These are phyloP conservation scores for Dioctria linearis DNA, from an alignment of 2,888 invertebrate genomes.

Conservation along the genomic window DNA sequence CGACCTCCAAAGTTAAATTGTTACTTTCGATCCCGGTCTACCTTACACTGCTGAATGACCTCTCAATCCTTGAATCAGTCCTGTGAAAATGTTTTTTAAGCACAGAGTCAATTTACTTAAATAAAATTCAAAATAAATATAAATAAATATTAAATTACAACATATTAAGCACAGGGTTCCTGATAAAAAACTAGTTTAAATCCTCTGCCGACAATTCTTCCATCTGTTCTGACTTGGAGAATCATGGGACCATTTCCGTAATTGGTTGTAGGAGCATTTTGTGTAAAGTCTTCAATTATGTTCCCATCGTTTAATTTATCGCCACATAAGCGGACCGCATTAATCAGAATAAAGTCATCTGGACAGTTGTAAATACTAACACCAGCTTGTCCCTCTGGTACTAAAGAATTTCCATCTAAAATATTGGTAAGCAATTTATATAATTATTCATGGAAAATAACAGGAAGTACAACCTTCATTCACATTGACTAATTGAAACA, in stretches of 20 bases:
- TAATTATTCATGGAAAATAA: background rate
- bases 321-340: constrained; percentile 81
- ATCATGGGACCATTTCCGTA: constrained; percentile 80
- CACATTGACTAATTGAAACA: constrained; percentile 79
- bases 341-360: constrained; percentile 80
- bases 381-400: constrained; percentile 81
- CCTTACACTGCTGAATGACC: background rate
- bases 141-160: constrained; percentile 43
- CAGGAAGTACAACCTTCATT: constrained; percentile 73
- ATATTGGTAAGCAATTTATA: background rate
- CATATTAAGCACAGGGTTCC: constrained; percentile 74
- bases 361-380: constrained; percentile 84
- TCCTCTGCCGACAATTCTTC: constrained; percentile 78
- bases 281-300: constrained; percentile 75
- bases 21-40: no score
- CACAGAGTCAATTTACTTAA: no score
- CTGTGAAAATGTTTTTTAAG: background rate
- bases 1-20: no score
- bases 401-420: constrained; percentile 76
- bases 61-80: background rate
- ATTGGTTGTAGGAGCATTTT: constrained; percentile 81
- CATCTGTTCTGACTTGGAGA: constrained; percentile 79
- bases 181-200: constrained; percentile 81
- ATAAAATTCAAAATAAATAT: no score
- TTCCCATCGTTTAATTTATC: constrained; percentile 82